Percentiles rank a stretch among this genome's conserved stretches.
phyloP scores from a whole-genome alignment of 2,797 vertebrate genomes.

The Rhyacichthys aspro region DNA sequence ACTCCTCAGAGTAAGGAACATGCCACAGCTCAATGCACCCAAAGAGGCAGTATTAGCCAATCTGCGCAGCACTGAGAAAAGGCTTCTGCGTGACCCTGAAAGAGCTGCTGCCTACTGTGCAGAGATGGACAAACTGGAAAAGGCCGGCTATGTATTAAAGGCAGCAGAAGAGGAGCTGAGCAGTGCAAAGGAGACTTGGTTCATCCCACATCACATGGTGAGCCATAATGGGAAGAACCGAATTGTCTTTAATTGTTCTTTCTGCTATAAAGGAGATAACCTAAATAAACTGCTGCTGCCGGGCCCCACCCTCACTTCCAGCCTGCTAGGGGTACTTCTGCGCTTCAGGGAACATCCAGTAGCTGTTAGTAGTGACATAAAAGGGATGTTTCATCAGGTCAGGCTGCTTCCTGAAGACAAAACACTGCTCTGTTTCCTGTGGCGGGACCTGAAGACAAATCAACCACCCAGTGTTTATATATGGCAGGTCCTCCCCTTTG shows the following conservation, averaged over 20 bases:
- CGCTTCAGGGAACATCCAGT: slow-evolving; percentile 1
- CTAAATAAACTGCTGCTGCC: slow-evolving; percentile 1
- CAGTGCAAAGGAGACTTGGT: not conserved
- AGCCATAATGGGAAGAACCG: slow-evolving; percentile 10
- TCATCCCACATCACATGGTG: slow-evolving; percentile 13
- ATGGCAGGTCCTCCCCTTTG: slow-evolving; percentile 3
- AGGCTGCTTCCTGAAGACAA: slow-evolving; percentile 4
- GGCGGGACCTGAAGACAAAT: not conserved
- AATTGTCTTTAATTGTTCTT: slow-evolving; percentile 15
- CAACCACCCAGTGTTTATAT: not conserved
- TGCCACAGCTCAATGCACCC: too few species aligned
- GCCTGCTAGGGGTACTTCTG: not conserved
- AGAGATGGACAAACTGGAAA: not conserved
- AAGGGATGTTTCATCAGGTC: slow-evolving; percentile 3
- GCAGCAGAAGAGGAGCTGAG: not conserved
- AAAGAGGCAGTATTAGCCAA: too few species aligned
- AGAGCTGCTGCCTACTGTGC: not conserved
- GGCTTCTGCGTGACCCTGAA: too few species aligned
- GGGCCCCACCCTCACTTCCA: not conserved
- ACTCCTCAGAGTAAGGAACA: too few species aligned
- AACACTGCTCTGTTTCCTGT: not conserved
- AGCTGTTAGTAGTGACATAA: slow-evolving; percentile 3
- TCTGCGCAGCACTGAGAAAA: too few species aligned
- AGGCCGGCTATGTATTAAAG: not conserved
- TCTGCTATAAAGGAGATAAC: not conserved